These are phyloP conservation scores for Galeruca laticollis DNA, from an alignment of 2,888 invertebrate species.

Conservation along the genomic window DNA sequence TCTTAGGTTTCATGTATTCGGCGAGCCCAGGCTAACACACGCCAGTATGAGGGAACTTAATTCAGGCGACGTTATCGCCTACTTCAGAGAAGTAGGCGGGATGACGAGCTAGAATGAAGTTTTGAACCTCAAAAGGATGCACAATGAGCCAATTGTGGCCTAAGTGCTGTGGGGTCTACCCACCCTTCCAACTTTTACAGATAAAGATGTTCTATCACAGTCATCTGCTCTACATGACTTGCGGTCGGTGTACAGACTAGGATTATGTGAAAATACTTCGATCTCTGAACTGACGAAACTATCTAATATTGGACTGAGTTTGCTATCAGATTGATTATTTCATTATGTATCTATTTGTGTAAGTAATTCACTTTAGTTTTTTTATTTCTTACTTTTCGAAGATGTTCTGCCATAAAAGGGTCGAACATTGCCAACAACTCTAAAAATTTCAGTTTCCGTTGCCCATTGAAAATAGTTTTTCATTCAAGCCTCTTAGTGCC, in stretches of 20 bases:
- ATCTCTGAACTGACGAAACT: constrained; percentile 1
- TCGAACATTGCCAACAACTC: constrained; percentile 15
- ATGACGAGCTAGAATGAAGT: too few relatives aligned
- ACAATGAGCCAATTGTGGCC: too few relatives aligned
- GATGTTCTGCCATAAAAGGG: constrained; percentile 21
- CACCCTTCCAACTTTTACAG: too few relatives aligned
- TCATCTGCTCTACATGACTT: constrained; percentile 51
- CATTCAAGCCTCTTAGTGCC: constrained; percentile 8
- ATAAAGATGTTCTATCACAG: constrained; percentile 46
- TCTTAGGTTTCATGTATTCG: too few relatives aligned
- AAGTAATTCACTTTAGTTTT: constrained; percentile 21
- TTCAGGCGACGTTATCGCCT: too few relatives aligned
- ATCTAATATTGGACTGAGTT: too few relatives aligned
- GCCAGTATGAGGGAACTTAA: too few relatives aligned
- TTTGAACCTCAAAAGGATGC: too few relatives aligned
- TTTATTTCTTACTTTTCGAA: constrained; percentile 5
- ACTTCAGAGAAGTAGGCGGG: too few relatives aligned
- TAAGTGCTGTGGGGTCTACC: too few relatives aligned
- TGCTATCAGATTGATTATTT: constrained; percentile 24
- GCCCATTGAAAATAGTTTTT: constrained; percentile 6
- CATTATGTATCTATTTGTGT: constrained; percentile 29
- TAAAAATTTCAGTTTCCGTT: constrained; percentile 23
- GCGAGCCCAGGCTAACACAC: too few relatives aligned
- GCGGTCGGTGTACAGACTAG: constrained; percentile 52
- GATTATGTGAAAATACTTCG: constrained; percentile 53